A percentile compares a stretch with the other conserved stretches of the same genome.
These are phyloP conservation scores for Hemichromis elongatus DNA, from an alignment of 2,113 vertebrate species.

Conservation along the genomic window DNA sequence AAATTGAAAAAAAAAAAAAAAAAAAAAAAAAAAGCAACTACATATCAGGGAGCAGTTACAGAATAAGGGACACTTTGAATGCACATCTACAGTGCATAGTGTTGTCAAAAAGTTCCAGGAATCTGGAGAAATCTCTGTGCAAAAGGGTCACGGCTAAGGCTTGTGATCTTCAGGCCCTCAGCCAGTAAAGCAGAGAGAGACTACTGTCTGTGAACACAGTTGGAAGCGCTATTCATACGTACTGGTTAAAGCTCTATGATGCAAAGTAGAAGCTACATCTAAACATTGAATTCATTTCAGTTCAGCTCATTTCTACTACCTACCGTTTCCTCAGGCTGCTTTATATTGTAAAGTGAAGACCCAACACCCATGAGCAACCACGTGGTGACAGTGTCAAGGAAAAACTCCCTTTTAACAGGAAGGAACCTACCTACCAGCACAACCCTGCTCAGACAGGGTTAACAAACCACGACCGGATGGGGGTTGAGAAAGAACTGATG, in stretches of 20 bases:
- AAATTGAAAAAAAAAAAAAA: too few species aligned
- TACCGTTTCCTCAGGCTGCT: background rate
- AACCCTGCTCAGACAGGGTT: background rate
- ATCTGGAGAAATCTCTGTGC: background rate
- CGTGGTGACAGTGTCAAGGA: background rate
- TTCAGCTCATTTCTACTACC: background rate
- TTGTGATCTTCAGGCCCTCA: background rate
- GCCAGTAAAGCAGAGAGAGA: background rate
- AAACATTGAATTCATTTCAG: too few species aligned
- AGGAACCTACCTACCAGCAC: background rate
- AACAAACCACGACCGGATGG: background rate
- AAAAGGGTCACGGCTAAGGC: background rate
- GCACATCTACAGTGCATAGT: background rate
- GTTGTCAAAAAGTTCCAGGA: background rate
- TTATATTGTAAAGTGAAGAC: background rate
- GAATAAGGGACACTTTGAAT: background rate
- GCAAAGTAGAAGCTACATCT: background rate
- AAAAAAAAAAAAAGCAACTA: background rate
- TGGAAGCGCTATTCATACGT: background rate
- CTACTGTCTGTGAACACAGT: background rate
- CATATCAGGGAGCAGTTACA: background rate
- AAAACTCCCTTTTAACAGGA: background rate
- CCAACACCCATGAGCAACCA: background rate
- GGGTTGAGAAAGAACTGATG: too few species aligned
- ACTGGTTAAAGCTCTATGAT: background rate